Evolutionary conservation across 92 coral and sea anemone species (phyloP), one percentile per base, ranked within the genome.

Genomic region (Isaurus tuberculatus): DNA sequence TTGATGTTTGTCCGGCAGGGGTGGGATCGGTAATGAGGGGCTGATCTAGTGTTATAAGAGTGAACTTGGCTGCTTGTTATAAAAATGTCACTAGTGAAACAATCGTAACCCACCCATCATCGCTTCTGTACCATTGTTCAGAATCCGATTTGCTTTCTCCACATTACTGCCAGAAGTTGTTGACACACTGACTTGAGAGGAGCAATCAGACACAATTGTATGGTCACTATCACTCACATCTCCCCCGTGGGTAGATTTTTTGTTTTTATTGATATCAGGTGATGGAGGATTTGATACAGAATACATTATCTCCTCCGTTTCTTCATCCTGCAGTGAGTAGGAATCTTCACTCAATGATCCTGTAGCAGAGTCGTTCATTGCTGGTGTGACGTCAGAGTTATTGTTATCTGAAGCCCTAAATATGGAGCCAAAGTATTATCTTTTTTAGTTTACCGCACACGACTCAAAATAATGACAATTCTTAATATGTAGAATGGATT

Each of bases 281-380:
- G 98, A 93, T 7, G 99, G 99, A 1, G 99, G 99, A 53, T 96
- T 96, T 14, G 99, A 96, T 17, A 96, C 96, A 0, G 99, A 96
- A 83, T 91, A 90, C 9, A 90, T 30, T 19, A 93, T 81, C 16
- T 92, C 98, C 29, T 93, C 99, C 37, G 86, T 74, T 63, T 92
- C 95, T 16, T 94, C 96, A 55, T 86, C 95, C 13, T 86, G 89
- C 14, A 88, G 79, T 1, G 99, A 96, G 80, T 74, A 88, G 0
- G 99, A 89, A 40, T 94, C 94, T n/a, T 85, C 90, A 81, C 97
- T 88, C 64, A 91, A 63, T 4, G 94, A 93, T 22, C 90, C 88
- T 23, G 94, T 87, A 1, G 91, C 92, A 4, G 97, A 93, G 80
- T 92, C 96, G 2, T 53, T 53, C 80, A 51, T 30, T 51, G 46